Conservation (phyloP, 1,140 invertebrate species). For the Cotesia vestalis region DNA sequence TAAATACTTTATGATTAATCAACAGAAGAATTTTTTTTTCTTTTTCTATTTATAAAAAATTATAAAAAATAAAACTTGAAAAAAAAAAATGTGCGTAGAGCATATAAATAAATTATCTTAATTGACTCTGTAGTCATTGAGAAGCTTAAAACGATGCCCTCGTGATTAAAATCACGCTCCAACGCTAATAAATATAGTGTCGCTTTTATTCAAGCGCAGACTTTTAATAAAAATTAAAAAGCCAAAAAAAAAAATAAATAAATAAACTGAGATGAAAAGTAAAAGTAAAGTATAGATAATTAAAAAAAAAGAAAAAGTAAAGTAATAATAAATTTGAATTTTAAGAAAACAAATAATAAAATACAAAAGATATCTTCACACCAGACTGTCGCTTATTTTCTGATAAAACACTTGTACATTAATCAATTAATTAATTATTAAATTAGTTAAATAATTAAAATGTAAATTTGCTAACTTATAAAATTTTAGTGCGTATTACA, state of each 20-base stretch:
- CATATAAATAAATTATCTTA: background rate
- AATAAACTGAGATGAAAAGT: constrained; percentile 27
- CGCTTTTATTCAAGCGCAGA: constrained; percentile 19
- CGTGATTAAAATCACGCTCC: constrained; percentile 44
- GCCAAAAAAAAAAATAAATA: constrained; percentile 19
- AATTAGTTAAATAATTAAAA: background rate
- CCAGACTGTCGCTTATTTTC: constrained; percentile 58
- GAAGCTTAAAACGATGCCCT: constrained; percentile 40
- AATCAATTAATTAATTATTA: constrained; percentile 42
- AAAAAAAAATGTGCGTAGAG: constrained; percentile 16
- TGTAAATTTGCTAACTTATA: constrained; percentile 3
- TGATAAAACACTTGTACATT: constrained; percentile 51
- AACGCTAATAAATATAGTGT: constrained; percentile 31
- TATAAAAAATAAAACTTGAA: background rate
- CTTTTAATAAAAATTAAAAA: constrained; percentile 14
- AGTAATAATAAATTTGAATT: constrained; percentile 24
- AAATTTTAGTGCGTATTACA: constrained; percentile 48
- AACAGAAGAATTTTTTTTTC: constrained; percentile 21
- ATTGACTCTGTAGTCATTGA: background rate
- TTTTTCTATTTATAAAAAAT: constrained; percentile 17
- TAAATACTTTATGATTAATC: background rate
- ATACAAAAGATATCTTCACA: constrained; percentile 44
- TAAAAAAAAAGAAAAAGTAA: constrained; percentile 19
- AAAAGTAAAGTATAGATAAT: constrained; percentile 27
- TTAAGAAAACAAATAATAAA: background rate